A percentile compares a stretch with the other conserved stretches of the same genome.
phyloP scores from a whole-genome alignment of 2,888 invertebrate species.

The Ceriagrion tenellum region DNA sequence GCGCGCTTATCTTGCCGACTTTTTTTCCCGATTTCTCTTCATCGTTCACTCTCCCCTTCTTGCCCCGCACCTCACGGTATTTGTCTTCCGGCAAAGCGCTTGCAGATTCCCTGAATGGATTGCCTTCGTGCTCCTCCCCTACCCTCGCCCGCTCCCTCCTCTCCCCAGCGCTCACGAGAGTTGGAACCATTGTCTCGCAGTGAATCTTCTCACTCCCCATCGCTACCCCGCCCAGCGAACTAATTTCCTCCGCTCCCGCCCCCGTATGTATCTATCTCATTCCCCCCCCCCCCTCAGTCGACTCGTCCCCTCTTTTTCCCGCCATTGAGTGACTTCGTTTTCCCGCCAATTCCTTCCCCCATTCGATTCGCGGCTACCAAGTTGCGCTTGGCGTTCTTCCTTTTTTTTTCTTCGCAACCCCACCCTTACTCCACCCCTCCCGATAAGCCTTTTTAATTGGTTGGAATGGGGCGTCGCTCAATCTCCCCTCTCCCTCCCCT shows the following conservation, averaged over 20 bases:
- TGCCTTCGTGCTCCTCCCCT: background rate
- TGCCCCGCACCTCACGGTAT: background rate
- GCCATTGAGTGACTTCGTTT: background rate
- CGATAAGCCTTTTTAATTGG: background rate
- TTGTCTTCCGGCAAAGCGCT: constrained; percentile 26
- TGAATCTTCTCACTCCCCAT: background rate
- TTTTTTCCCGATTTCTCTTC: background rate
- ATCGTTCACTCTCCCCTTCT: background rate
- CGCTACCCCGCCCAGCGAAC: background rate
- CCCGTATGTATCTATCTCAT: background rate
- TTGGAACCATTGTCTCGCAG: constrained; percentile 3
- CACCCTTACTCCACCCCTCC: background rate
- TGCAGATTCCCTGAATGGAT: background rate
- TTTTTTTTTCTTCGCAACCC: background rate
- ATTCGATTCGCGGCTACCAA: background rate
- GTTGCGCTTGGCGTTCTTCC: background rate
- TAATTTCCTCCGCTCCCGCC: background rate
- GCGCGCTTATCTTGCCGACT: background rate
- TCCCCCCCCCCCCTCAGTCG: background rate
- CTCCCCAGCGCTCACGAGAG: background rate
- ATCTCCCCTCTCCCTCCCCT: background rate
- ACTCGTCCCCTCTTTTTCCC: background rate
- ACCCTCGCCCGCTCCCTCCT: background rate
- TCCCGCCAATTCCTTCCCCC: constrained; percentile 7
- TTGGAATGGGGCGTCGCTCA: background rate